Conservation (phyloP, 2,113 vertebrate species). For the Coryphaenoides rupestris region DNA sequence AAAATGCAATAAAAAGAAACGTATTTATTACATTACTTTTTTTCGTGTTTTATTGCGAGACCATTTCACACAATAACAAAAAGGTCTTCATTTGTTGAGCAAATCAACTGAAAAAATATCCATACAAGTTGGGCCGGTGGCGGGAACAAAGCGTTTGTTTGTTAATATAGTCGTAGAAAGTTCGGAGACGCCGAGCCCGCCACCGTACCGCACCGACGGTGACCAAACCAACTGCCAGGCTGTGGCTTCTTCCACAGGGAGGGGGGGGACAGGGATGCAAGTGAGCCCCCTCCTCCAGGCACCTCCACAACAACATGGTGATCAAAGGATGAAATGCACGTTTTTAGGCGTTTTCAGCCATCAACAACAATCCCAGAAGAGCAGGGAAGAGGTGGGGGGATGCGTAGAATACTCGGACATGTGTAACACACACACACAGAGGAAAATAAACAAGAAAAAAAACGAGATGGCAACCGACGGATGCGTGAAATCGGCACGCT, state of each 20-base stretch:
- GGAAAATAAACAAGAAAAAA: slow-evolving; percentile 7
- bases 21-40: too few species aligned
- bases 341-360: too few species aligned
- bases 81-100: background rate
- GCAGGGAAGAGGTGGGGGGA: background rate
- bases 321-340: slow-evolving; percentile 40
- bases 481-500: slow-evolving; percentile 7
- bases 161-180: slow-evolving; percentile 63
- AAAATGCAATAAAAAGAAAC: background rate
- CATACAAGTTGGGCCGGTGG: slow-evolving; percentile 36
- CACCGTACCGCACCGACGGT: background rate
- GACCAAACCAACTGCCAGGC: slow-evolving; percentile 43
- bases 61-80: background rate
- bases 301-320: slow-evolving; percentile 56
- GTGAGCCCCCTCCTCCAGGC: slow-evolving; percentile 49
- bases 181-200: slow-evolving; percentile 46
- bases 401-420: background rate
- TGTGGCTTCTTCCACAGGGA: slow-evolving; percentile 50
- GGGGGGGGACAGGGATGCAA: slow-evolving; percentile 52
- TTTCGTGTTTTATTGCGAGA: background rate
- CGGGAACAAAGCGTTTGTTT: slow-evolving; percentile 61
- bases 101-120: background rate
- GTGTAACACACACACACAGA: too few species aligned
- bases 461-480: too few species aligned
- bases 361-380: slow-evolving; percentile 26